These are phyloP conservation scores for Turritopsis rubra DNA, from an alignment of 30 jellyfish, hydroid and myxozoan species.

Conservation along the genomic window DNA sequence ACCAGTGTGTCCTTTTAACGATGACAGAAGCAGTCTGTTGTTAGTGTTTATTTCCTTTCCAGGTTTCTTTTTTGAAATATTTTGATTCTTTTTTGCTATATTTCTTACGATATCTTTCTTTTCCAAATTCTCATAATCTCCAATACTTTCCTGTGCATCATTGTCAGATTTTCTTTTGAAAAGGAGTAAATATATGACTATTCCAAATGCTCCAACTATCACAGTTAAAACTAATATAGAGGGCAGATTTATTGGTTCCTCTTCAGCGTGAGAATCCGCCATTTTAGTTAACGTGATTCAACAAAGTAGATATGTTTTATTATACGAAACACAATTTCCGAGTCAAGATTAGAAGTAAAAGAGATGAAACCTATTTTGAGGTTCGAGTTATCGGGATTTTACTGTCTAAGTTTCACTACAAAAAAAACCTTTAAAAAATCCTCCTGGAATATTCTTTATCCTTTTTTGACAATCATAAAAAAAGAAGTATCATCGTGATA, in stretches of 20 bases:
- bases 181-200: background rate
- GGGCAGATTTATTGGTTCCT: background rate
- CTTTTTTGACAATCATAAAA: no score
- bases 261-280: background rate
- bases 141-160: background rate
- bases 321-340: background rate
- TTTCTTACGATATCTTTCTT: background rate
- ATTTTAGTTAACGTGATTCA: background rate
- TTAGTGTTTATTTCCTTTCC: conserved; percentile 31
- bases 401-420: no score
- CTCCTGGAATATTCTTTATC: no score
- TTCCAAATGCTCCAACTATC: conserved; percentile 20
- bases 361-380: background rate
- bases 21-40: conserved; percentile 54
- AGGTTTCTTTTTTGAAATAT: conserved; percentile 15
- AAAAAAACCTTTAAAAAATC: no score
- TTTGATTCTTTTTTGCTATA: background rate
- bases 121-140: background rate
- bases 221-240: background rate
- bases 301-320: background rate
- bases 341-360: background rate
- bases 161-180: background rate
- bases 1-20: conserved; percentile 92
- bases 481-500: no score
- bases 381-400: background rate